phyloP scores from a whole-genome alignment of 2,888 invertebrate species.

The Polylopha cassiicola region DNA sequence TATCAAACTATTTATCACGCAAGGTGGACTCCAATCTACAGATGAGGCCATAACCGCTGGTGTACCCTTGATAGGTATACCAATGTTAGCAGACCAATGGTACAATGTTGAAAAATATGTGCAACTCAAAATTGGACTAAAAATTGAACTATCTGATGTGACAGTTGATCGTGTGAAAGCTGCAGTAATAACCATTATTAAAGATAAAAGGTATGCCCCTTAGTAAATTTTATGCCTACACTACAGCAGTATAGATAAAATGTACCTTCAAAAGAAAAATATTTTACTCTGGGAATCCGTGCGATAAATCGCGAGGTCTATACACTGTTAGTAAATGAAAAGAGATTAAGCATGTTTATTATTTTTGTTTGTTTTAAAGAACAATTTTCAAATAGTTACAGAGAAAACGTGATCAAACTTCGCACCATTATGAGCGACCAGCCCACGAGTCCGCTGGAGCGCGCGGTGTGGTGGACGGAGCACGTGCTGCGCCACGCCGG shows the following conservation, averaged over 20 bases:
- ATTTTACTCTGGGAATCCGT: too few species aligned
- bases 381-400: conserved; percentile 29
- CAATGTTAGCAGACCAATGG: conserved; percentile 62
- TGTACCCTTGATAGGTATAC: conserved; percentile 59
- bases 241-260: too few species aligned
- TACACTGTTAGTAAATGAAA: too few species aligned
- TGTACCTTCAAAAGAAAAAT: too few species aligned
- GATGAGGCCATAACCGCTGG: conserved; percentile 63
- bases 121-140: conserved; percentile 39
- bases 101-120: conserved; percentile 51
- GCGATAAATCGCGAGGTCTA: too few species aligned
- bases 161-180: conserved; percentile 37
- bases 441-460: conserved; percentile 25
- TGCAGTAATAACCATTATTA: conserved; percentile 36
- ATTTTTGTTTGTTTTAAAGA: neutral
- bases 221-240: too few species aligned
- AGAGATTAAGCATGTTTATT: too few species aligned
- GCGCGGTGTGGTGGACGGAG: conserved; percentile 21
- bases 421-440: conserved; percentile 28
- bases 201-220: conserved; percentile 42
- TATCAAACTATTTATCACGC: conserved; percentile 65
- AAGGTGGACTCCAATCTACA: conserved; percentile 67
- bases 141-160: conserved; percentile 34
- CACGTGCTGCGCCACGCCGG: conserved; percentile 20
- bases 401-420: conserved; percentile 30